Evolutionary conservation across 1,140 invertebrate genomes (phyloP).

Genomic region (Stenopsyche tienmushanensis): DNA sequence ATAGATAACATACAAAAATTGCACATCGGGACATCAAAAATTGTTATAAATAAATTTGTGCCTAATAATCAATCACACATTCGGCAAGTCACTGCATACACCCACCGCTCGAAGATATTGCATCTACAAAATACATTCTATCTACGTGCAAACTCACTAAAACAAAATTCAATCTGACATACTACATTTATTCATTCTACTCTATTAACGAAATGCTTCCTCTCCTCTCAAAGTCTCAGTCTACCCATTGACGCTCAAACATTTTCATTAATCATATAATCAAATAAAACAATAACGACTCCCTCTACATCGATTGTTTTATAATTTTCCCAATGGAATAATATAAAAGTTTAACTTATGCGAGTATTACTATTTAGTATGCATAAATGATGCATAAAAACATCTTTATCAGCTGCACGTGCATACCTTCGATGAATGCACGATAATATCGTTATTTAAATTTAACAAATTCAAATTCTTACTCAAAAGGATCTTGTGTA

Average conservation of each 20-base stretch:
- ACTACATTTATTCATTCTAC: conserved; percentile 19
- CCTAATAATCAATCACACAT: background rate
- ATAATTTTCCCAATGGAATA: no score
- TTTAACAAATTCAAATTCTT: no score
- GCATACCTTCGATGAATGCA: no score
- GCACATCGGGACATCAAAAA: background rate
- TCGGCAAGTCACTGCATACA: background rate
- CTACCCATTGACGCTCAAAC: background rate
- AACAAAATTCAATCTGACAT: conserved; percentile 13
- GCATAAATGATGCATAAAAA: no score
- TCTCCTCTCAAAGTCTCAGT: background rate
- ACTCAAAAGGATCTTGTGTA: no score
- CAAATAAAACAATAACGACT: background rate
- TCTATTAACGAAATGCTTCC: conserved; percentile 14
- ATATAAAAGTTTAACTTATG: no score
- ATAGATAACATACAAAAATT: conserved; percentile 2
- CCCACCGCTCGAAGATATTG: conserved; percentile 27
- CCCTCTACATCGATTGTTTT: no score
- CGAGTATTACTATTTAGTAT: no score
- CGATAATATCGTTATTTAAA: no score
- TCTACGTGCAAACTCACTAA: conserved; percentile 19
- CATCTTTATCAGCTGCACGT: no score
- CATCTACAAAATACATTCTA: conserved; percentile 29
- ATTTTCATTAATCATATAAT: background rate
- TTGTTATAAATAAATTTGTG: background rate